phyloP scores from a whole-genome alignment of 2,113 vertebrate genomes.

The Variabilichromis moorii region DNA sequence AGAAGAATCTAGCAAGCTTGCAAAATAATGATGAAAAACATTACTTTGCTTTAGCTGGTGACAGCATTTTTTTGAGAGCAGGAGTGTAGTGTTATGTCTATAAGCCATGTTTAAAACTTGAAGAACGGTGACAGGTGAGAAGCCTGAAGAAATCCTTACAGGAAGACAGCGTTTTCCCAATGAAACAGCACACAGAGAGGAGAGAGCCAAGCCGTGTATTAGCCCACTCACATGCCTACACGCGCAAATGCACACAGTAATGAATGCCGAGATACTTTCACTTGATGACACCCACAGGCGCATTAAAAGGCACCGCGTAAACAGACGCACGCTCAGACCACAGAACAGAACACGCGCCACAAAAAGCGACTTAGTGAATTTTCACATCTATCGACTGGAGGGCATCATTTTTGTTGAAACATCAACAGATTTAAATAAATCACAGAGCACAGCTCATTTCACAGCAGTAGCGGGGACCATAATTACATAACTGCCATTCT shows the following conservation, averaged over 20 bases:
- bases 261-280: slow-evolving; percentile 15
- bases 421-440: slow-evolving; percentile 32
- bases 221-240: slow-evolving; percentile 46
- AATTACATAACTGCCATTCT: slow-evolving; percentile 45
- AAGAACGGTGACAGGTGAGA: neutral
- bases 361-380: slow-evolving; percentile 12
- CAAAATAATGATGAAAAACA: neutral
- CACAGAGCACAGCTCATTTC: slow-evolving; percentile 16
- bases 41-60: neutral
- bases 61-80: neutral
- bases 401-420: slow-evolving; percentile 3
- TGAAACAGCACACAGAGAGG: neutral
- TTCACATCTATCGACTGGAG: neutral
- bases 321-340: neutral
- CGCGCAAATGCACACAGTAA: neutral
- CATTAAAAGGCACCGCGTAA: neutral
- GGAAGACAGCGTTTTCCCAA: neutral
- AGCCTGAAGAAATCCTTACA: neutral
- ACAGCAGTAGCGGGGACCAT: slow-evolving; percentile 21
- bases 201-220: neutral
- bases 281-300: slow-evolving; percentile 34
- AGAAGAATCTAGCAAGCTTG: neutral
- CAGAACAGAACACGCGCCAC: neutral
- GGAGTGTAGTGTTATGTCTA: neutral
- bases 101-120: neutral